Evolutionary conservation across 2,113 vertebrate species (phyloP).

Genomic region (Burhinus oedicnemus): DNA sequence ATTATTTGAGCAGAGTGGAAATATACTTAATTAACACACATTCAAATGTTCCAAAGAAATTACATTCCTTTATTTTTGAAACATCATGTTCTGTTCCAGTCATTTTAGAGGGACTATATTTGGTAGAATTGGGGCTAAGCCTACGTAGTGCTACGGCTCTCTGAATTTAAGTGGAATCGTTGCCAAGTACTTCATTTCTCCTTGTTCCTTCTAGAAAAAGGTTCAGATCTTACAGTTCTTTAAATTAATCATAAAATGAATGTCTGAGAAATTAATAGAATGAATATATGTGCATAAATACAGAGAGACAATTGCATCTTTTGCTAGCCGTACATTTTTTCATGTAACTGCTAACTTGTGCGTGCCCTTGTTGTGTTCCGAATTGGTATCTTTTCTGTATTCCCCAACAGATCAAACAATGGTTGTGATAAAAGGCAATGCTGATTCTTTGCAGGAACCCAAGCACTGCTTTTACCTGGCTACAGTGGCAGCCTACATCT

Average conservation of each 20-base stretch:
- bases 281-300: not conserved
- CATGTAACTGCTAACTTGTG: not conserved
- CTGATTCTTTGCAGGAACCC: not conserved
- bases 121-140: conserved; percentile 11
- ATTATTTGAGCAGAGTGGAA: conserved; percentile 8
- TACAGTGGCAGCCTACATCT: not conserved
- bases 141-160: not conserved
- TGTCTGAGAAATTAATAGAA: not conserved
- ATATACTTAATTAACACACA: conserved; percentile 32
- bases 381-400: not conserved
- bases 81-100: conserved; percentile 40
- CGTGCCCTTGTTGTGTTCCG: not conserved
- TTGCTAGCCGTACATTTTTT: not conserved
- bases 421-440: not conserved
- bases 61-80: conserved; percentile 31
- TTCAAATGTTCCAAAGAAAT: conserved; percentile 19
- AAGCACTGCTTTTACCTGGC: not conserved
- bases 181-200: conserved; percentile 30
- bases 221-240: not conserved
- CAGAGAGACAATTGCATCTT: not conserved
- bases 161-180: not conserved
- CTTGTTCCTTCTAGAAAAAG: not conserved
- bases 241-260: conserved; percentile 1
- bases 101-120: not conserved
- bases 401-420: not conserved